Evolutionary conservation across 2,797 vertebrate species (phyloP).

Genomic region (Moxostoma hubbsi): DNA sequence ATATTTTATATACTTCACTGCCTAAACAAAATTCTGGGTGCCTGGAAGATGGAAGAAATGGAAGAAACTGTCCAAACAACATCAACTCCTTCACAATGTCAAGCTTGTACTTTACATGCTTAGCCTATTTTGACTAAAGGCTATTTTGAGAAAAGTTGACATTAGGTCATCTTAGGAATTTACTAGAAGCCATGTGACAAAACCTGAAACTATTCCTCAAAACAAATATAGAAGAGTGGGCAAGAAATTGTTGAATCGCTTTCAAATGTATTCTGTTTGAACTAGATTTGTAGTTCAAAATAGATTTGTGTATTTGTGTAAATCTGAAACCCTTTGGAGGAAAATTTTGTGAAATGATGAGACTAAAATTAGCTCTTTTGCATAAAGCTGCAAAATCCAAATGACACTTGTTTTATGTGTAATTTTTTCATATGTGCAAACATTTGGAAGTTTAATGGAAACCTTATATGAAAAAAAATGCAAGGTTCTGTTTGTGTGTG

Average conservation of each 20-base stretch:
- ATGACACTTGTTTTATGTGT: not conserved
- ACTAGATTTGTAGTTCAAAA: too few relatives aligned
- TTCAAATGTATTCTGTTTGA: too few relatives aligned
- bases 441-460: constrained; percentile 12
- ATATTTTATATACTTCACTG: too few relatives aligned
- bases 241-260: too few relatives aligned
- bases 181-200: not conserved
- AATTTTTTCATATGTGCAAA: constrained; percentile 3
- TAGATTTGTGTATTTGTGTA: too few relatives aligned
- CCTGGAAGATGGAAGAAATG: too few relatives aligned
- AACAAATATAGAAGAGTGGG: too few relatives aligned
- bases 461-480: not conserved
- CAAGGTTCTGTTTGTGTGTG: not conserved
- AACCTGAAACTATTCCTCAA: not conserved
- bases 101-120: not conserved
- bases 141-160: not conserved
- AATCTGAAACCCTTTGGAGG: constrained; percentile 23
- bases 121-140: not conserved
- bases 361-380: not conserved
- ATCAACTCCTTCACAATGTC: not conserved
- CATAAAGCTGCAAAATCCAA: not conserved
- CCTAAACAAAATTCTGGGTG: not conserved
- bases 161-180: not conserved
- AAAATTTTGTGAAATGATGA: not conserved
- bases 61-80: not conserved